Percentiles rank a stretch among this genome's conserved stretches.
These are phyloP conservation scores for Philereme vetulata DNA, from an alignment of 2,888 invertebrate species.

Conservation along the genomic window DNA sequence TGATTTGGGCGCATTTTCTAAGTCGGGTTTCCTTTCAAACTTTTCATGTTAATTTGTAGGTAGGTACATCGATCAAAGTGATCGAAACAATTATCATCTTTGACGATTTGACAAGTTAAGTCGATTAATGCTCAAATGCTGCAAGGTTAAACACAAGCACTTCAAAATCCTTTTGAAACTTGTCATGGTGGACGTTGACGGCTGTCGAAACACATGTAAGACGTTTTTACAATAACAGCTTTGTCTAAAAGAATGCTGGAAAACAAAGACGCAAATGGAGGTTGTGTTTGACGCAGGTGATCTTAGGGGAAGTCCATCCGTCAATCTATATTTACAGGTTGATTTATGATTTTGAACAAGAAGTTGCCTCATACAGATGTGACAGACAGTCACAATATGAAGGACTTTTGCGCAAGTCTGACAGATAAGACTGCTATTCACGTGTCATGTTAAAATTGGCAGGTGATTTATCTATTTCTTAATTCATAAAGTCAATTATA, in stretches of 20 bases:
- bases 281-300: constrained; percentile 67
- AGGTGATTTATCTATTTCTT: constrained; percentile 25
- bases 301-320: constrained; percentile 63
- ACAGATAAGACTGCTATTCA: constrained; percentile 24
- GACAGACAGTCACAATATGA: constrained; percentile 29
- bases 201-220: constrained; percentile 74
- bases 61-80: constrained; percentile 16
- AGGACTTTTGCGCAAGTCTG: constrained; percentile 43
- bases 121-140: constrained; percentile 49
- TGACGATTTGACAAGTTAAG: constrained; percentile 51
- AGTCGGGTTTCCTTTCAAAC: too few relatives aligned
- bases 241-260: constrained; percentile 66
- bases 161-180: constrained; percentile 60
- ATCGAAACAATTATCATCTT: constrained; percentile 27
- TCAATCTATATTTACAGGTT: constrained; percentile 57
- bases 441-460: constrained; percentile 21
- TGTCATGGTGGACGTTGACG: constrained; percentile 72
- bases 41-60: neutral
- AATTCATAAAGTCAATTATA: constrained; percentile 10
- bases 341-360: constrained; percentile 68
- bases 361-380: constrained; percentile 46
- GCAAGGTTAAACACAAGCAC: constrained; percentile 58
- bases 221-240: constrained; percentile 65
- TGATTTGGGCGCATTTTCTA: too few relatives aligned
- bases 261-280: constrained; percentile 71